A percentile compares a stretch with the other conserved stretches of the same genome.
Evolutionary conservation across 2,113 vertebrate genomes (phyloP).

Genomic region (Carassius carassius): DNA sequence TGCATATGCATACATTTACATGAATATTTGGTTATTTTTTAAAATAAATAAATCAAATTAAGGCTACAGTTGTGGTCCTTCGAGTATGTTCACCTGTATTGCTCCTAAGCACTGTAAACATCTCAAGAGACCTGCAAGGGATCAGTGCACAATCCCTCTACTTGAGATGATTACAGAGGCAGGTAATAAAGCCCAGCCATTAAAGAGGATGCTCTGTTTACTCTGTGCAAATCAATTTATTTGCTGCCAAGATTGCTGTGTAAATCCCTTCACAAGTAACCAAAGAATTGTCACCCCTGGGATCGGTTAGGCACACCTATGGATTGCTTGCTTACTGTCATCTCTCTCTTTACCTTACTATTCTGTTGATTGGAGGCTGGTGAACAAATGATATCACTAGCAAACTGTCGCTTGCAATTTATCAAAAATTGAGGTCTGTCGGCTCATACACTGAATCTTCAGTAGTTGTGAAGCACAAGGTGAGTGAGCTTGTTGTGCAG

Average conservation of each 20-base stretch:
- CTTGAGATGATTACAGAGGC: conserved; percentile 49
- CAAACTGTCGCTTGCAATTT: conserved; percentile 53
- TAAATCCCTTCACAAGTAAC: conserved; percentile 34
- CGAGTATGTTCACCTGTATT: background rate
- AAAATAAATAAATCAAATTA: background rate
- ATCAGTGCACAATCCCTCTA: conserved; percentile 39
- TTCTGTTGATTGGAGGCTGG: background rate
- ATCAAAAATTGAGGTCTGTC: conserved; percentile 22
- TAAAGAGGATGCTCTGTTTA: conserved; percentile 41
- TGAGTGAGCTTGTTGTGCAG: conserved; percentile 52
- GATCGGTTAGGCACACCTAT: background rate
- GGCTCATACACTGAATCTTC: background rate
- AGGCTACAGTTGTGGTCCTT: background rate
- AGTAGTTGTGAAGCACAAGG: conserved; percentile 19
- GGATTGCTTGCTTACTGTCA: background rate
- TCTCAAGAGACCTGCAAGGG: background rate
- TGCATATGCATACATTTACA: background rate
- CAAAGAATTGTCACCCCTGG: conserved; percentile 42
- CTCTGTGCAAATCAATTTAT: conserved; percentile 52
- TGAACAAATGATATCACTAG: conserved; percentile 23
- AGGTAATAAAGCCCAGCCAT: conserved; percentile 53
- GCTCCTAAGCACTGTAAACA: background rate
- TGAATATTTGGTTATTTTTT: background rate
- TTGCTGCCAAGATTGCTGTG: conserved; percentile 20
- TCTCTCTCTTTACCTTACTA: background rate